Conservation (phyloP, 2,888 invertebrate genomes). For the Tanytarsus gracilentus region DNA sequence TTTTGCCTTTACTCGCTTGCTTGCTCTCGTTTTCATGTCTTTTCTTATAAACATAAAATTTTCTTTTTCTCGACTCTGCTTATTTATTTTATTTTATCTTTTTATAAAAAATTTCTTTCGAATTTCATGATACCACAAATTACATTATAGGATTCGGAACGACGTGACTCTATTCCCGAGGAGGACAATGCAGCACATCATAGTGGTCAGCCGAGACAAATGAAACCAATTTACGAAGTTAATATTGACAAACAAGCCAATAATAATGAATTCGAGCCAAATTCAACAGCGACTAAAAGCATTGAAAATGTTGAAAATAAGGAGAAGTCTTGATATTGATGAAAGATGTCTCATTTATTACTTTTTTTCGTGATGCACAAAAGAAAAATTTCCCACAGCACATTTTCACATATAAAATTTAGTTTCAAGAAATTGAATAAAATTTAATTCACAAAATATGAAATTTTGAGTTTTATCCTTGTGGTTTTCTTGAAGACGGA, state of each 20-base stretch:
- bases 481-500: too few species aligned
- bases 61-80: neutral
- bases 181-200: constrained; percentile 36
- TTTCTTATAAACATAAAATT: too few species aligned
- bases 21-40: too few species aligned
- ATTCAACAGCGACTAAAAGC: neutral
- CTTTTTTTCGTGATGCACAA: too few species aligned
- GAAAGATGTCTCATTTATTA: too few species aligned
- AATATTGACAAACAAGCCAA: constrained; percentile 8
- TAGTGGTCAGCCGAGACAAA: neutral
- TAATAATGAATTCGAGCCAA: neutral
- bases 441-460: too few species aligned
- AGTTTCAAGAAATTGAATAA: too few species aligned
- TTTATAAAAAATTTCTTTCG: neutral
- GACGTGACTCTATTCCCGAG: constrained; percentile 55
- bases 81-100: neutral
- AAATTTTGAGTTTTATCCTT: too few species aligned
- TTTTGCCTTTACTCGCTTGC: too few species aligned
- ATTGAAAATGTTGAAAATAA: neutral
- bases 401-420: too few species aligned
- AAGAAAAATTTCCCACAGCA: too few species aligned
- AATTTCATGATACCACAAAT: neutral
- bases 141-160: constrained; percentile 39
- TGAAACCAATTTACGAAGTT: constrained; percentile 22
- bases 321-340: neutral